Evolutionary conservation across 2,888 invertebrate genomes (phyloP), one percentile per base, ranked within the genome.

Genomic region (Apamea sordens): DNA sequence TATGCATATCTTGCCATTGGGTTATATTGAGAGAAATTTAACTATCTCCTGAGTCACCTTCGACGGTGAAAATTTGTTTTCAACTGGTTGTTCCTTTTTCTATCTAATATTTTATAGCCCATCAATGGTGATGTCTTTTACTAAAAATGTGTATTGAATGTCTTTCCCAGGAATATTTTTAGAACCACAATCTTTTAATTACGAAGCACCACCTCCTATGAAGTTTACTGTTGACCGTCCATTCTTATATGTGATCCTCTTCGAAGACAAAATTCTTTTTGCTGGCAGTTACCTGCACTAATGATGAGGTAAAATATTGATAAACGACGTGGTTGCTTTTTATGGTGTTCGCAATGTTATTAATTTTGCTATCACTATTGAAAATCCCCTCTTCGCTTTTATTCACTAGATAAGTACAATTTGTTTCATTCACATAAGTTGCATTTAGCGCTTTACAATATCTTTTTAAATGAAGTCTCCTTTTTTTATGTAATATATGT

Each of bases 191-290:
- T n/a, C 24, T 56, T 56, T 24, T 56, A 24, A 56, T 24, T 56
- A 56, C 56, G 56, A 56, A 56, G 10, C 56, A 56, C 56, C 83
- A 24, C 61, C 77, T 1, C 69, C 84, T 5, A 18, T 79, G 67
- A 72, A 77, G 67, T 89, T 89, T 50, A 83, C 63, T 41, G 84
- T 84, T 18, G 89, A 90, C 61, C 90, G 74, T 50, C 91, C 89
- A 41, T 88, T 89, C 70, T 74, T 90, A 21, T 89, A 86, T 36
- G 15, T 79, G 4, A 89, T 90, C 56, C 74, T 90, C 8, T 68
- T 81, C 24, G 18, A 86, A 56, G 90, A 91, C 56, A 87, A 85
- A 76, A 63, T 84, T 11, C 8, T 90, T 18, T 90, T 90, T 76
- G 77, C 73, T 24, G 90, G 90, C 63, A 88, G 80, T 15, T 89